Percentiles rank a stretch among this genome's conserved stretches.
These are phyloP conservation scores for Anniella stebbinsi DNA, from an alignment of 2,797 vertebrate genomes.

Conservation along the genomic window DNA sequence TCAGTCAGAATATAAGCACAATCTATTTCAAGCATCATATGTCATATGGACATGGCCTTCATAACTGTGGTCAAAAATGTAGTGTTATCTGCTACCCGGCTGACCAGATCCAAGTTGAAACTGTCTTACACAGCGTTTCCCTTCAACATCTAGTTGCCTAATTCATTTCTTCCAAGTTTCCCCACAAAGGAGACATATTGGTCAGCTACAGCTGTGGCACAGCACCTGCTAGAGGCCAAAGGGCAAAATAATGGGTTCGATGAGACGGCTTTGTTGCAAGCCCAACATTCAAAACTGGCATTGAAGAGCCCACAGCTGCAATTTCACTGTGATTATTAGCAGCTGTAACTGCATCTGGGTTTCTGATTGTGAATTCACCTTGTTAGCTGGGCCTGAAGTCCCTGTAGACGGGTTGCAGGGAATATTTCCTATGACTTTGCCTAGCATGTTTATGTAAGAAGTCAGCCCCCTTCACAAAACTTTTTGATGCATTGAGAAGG, in stretches of 20 bases:
- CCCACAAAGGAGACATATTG: too few relatives aligned
- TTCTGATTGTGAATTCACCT: background rate
- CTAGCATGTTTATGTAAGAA: background rate
- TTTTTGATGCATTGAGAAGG: constrained; percentile 43
- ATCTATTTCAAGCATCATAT: background rate
- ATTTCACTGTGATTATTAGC: background rate
- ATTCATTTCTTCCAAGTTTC: background rate
- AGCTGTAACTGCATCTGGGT: background rate
- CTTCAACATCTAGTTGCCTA: background rate
- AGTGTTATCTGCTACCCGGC: background rate
- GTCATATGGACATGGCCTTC: too few relatives aligned
- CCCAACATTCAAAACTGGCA: background rate
- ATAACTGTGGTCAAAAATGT: background rate
- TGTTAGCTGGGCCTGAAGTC: background rate
- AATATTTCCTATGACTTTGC: background rate
- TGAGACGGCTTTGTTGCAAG: background rate
- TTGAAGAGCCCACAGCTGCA: background rate
- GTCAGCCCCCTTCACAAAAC: constrained; percentile 17
- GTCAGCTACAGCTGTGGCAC: background rate
- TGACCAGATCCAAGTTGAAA: background rate
- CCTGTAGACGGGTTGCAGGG: background rate
- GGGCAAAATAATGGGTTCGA: background rate
- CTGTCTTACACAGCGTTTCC: background rate
- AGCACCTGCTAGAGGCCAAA: background rate
- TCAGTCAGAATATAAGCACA: background rate